A percentile compares a stretch with the other conserved stretches of the same genome.
Conservation (phyloP, 2,113 vertebrate genomes). For the Thamnophis sirtalis region DNA sequence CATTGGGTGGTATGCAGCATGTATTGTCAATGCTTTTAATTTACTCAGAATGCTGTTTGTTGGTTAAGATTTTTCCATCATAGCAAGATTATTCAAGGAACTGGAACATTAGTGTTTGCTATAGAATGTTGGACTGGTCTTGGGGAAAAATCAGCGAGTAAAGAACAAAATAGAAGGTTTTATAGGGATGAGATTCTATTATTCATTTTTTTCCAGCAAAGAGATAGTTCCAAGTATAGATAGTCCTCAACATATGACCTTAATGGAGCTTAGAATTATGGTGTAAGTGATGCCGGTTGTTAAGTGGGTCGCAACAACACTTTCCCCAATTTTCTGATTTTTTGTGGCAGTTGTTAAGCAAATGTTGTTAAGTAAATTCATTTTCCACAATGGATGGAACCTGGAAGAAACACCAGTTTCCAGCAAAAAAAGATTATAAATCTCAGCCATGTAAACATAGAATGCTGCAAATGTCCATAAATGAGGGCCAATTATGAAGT, state of each 20-base stretch:
- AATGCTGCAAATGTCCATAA: too few relatives aligned
- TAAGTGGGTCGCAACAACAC: neutral
- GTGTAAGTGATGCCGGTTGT: neutral
- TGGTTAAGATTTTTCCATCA: constrained; percentile 3
- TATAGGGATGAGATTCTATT: neutral
- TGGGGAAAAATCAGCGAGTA: neutral
- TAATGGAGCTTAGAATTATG: neutral
- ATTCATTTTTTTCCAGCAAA: neutral
- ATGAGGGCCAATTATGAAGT: too few relatives aligned
- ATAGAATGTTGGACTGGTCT: rapidly evolving
- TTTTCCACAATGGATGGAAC: too few relatives aligned
- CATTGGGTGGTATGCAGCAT: neutral
- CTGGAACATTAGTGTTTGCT: neutral
- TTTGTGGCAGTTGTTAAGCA: too few relatives aligned
- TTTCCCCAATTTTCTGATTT: too few relatives aligned
- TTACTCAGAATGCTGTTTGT: constrained; percentile 13
- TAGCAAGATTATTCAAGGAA: neutral
- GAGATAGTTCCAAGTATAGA: neutral
- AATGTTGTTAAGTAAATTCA: too few relatives aligned
- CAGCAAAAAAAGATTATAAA: too few relatives aligned
- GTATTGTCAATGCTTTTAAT: constrained; percentile 12
- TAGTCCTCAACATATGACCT: neutral
- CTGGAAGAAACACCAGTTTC: too few relatives aligned
- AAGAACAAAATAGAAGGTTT: neutral
- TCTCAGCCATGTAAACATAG: too few relatives aligned